Percentiles rank a stretch among this genome's conserved stretches.
Conservation (phyloP, 2,797 vertebrate genomes). For the Aphelocoma californica region DNA sequence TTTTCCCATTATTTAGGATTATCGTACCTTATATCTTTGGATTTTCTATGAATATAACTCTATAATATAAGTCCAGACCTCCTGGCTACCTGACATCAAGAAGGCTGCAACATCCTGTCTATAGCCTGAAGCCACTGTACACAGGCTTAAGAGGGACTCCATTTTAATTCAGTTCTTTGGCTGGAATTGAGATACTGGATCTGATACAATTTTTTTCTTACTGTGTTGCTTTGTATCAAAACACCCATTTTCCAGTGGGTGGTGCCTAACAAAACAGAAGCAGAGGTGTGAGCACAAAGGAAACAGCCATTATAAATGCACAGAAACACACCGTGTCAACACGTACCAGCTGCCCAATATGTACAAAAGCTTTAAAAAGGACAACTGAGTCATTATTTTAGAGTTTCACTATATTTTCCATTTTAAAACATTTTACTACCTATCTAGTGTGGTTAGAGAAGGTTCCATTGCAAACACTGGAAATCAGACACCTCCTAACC, state of each 20-base stretch:
- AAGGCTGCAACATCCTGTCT: not conserved
- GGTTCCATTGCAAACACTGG: not conserved
- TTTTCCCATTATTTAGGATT: not conserved
- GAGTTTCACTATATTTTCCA: not conserved
- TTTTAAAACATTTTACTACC: not conserved
- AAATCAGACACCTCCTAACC: not conserved
- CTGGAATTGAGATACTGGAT: not conserved
- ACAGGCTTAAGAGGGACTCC: not conserved
- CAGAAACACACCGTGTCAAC: not conserved
- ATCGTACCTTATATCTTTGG: not conserved
- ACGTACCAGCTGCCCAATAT: not conserved
- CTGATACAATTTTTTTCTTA: not conserved
- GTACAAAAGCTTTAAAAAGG: not conserved
- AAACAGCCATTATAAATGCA: not conserved
- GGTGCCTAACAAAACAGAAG: conserved; percentile 30
- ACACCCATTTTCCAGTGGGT: conserved; percentile 10
- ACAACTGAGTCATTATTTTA: not conserved
- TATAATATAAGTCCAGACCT: not conserved
- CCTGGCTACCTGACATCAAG: not conserved
- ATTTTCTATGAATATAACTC: not conserved
- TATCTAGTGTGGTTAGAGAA: not conserved
- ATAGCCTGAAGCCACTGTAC: not conserved
- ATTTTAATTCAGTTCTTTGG: not conserved
- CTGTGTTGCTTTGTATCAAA: conserved; percentile 18
- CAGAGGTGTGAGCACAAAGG: conserved; percentile 18